Percentiles rank a stretch among this genome's conserved stretches.
Evolutionary conservation across 2,113 vertebrate species (phyloP).

Genomic region (Xenopus laevis): DNA sequence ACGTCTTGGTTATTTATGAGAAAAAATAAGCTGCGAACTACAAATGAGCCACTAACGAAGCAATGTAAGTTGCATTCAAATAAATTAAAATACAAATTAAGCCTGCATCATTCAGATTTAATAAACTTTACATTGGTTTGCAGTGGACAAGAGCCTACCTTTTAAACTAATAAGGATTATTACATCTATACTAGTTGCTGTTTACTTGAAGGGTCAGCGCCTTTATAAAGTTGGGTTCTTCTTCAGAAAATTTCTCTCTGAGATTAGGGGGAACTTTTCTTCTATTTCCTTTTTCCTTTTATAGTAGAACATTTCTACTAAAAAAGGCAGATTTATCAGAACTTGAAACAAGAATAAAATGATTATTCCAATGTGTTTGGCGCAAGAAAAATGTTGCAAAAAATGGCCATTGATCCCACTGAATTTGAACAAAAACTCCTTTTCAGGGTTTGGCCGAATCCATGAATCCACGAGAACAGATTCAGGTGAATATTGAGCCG

Average conservation of each 20-base stretch:
- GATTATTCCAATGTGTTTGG: no score
- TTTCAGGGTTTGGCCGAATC: no score
- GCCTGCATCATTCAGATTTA: neutral
- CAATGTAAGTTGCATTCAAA: conserved; percentile 12
- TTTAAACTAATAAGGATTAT: neutral
- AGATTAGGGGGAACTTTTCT: no score
- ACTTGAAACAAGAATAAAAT: no score
- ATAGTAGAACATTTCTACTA: no score
- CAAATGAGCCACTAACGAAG: conserved; percentile 23
- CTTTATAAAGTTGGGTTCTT: neutral
- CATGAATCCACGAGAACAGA: no score
- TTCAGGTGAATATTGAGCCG: no score
- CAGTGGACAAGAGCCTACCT: neutral
- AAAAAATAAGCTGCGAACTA: conserved; percentile 26
- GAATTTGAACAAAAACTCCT: no score
- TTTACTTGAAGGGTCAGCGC: neutral
- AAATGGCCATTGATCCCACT: no score
- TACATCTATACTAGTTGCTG: neutral
- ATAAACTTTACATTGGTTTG: neutral
- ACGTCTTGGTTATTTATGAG: conserved; percentile 35
- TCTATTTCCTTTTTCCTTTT: no score
- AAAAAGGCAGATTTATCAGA: no score
- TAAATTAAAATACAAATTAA: neutral
- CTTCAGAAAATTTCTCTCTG: neutral
- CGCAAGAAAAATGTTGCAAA: no score